Evolutionary conservation across 1,140 invertebrate species (phyloP), one percentile per base, ranked within the genome.

Genomic region (Ephestia elutella): DNA sequence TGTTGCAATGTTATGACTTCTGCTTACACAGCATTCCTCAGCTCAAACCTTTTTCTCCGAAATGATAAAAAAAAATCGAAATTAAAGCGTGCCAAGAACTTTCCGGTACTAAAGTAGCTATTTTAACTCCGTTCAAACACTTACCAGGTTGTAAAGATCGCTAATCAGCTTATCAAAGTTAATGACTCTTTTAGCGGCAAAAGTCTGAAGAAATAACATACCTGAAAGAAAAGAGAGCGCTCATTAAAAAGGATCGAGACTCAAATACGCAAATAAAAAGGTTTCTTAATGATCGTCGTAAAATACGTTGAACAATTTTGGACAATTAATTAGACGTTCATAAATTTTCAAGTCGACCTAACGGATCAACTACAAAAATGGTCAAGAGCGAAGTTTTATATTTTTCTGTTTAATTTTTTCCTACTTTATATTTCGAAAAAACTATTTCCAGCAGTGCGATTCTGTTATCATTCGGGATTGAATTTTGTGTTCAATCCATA

Each of bases 141-240:
- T 44, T 17, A 44, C 38, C 30, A 9, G n/a, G 38, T 10, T 44
- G 38, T 44, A 15, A 44, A 44, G 38, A 44, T 44, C 13, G 38
- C 13, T 15, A 44, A 44, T 44, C 38, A 44, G 38, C 38, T 44
- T 44, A 44, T 44, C 38, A 44, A 44, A 44, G 10, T 44, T 44
- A 44, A 44, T 44, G 38, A 17, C 38, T 44, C 38, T 44, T 44
- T 44, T 44, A 44, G 38, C 38, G 38, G 38, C 38, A 44, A 44
- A 44, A 15, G 5, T 15, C 38, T 15, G 38, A 44, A 44, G 38
- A 15, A n/a, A 44, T 44, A 73, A 67, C 76, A 70, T 75, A 81
- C 79, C 79, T 79, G 79, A 68, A 79, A 79, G 72, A 54, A 70
- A 69, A 76, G 70, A 73, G 60, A 44, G 62, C 30, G 66, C 77